A percentile compares a stretch with the other conserved stretches of the same genome.
These are phyloP conservation scores for Chelonoidis abingdonii DNA, from an alignment of 2,113 vertebrate genomes.

Conservation along the genomic window DNA sequence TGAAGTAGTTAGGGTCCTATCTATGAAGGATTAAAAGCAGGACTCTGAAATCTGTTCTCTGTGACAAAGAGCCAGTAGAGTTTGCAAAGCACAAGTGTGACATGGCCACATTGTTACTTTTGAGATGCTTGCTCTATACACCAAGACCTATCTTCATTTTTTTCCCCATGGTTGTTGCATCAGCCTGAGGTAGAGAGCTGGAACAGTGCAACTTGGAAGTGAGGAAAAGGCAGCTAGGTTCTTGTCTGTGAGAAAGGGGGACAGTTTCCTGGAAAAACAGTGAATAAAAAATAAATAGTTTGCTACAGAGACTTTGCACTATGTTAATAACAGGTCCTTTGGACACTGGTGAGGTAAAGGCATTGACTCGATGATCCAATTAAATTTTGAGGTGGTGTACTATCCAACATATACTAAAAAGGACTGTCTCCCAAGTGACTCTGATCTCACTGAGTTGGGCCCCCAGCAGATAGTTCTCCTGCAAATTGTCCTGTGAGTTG, in stretches of 20 bases:
- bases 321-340: background rate
- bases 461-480: background rate
- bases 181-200: no score
- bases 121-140: no score
- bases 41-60: background rate
- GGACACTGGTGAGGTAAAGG: background rate
- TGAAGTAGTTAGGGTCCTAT: background rate
- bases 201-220: background rate
- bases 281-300: background rate
- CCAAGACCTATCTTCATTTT: background rate
- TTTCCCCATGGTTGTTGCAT: no score
- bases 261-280: background rate
- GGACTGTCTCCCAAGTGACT: no score
- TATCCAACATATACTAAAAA: background rate
- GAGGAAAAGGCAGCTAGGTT: background rate
- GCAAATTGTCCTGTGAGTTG: background rate
- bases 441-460: background rate
- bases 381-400: background rate
- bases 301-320: background rate
- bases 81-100: background rate
- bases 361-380: background rate
- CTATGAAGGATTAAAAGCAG: background rate
- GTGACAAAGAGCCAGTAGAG: background rate
- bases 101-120: background rate
- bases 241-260: fast-evolving